Evolutionary conservation across 2,888 invertebrate species (phyloP), one percentile per base, ranked within the genome.

Genomic region (Drosophila nr. fundita): DNA sequence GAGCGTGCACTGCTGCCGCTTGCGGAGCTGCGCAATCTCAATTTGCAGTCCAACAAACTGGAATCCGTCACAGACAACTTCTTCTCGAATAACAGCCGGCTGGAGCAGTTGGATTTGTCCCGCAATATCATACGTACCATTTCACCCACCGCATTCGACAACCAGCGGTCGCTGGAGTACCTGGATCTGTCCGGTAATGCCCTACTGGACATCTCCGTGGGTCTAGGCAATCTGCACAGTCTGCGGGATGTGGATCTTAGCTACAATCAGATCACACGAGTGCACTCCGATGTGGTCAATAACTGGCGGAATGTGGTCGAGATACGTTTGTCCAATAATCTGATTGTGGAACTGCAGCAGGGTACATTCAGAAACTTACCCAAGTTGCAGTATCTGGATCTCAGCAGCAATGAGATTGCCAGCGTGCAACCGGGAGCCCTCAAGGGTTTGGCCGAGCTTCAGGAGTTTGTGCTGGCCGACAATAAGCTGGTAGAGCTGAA

Each of bases 381-480:
- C 29, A 95, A 95, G 72, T 92, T 98, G 38, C 95, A 95, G 82
- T 94, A 95, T 49, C 94, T 98, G 45, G 96, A 97, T 92, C 94
- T 98, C 79, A 96, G 97, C 76, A 96, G 96, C 87, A 97, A 98
- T 92, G 96, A 97, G 89, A 94, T 98, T 38, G 95, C 95, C 90
- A 94, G 95, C 27, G 94, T 98, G 38, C 96, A 97, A 86, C 94
- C 96, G 0, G 96, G 96, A 72, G 95, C 97, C 0, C 94, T 98
- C 40, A 94, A 95, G 64, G 94, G 95, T 67, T 92, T 98, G 52
- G 96, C 96, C 0, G 95, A 95, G 67, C 92, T 97, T 34, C 94
- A 95, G 68, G 95, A 96, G 8, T 93, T 98, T 27, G 95, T 95
- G 63, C 92, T 97, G 64, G 95, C 96, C 38, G 95, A 95, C 82